Percentiles rank a stretch among this genome's conserved stretches.
These are phyloP conservation scores for Python bivittatus DNA, from an alignment of 2,113 vertebrate genomes.

Conservation along the genomic window DNA sequence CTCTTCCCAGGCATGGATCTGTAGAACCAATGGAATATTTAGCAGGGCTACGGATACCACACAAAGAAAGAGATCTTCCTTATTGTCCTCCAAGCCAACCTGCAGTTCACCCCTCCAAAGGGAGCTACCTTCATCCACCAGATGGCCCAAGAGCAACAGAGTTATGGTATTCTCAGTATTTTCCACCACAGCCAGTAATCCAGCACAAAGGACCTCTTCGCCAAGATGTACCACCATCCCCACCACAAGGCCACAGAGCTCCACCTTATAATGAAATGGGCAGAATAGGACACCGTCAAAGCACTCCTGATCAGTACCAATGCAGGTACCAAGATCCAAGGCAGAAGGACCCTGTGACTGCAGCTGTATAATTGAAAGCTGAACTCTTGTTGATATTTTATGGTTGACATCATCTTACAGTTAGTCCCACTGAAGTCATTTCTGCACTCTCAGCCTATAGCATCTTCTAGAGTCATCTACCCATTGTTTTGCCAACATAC, in stretches of 20 bases:
- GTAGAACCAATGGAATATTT: slow-evolving; percentile 83
- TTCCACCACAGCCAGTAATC: slow-evolving; percentile 67
- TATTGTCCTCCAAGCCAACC: slow-evolving; percentile 77
- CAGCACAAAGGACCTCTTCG: slow-evolving; percentile 90
- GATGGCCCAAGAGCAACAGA: slow-evolving; percentile 71
- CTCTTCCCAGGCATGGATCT: slow-evolving; percentile 80
- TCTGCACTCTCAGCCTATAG: neutral
- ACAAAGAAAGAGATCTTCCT: slow-evolving; percentile 79
- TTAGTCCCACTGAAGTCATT: slow-evolving; percentile 29
- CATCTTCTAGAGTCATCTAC: neutral
- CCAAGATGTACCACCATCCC: slow-evolving; percentile 94
- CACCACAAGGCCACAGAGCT: slow-evolving; percentile 81
- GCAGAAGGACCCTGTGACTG: slow-evolving; percentile 88
- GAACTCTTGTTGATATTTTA: neutral
- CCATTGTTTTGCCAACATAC: neutral
- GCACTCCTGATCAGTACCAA: slow-evolving; percentile 77
- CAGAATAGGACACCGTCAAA: slow-evolving; percentile 71
- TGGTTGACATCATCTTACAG: neutral
- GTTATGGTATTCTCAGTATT: slow-evolving; percentile 82
- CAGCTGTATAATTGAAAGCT: slow-evolving; percentile 78
- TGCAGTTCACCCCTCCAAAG: slow-evolving; percentile 72
- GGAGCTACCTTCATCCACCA: slow-evolving; percentile 69
- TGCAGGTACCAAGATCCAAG: slow-evolving; percentile 78
- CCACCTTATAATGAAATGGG: slow-evolving; percentile 79
- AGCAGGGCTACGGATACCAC: slow-evolving; percentile 77